Evolutionary conservation across 2,888 invertebrate genomes (phyloP).

Genomic region (Tuberolachnus salignus): DNA sequence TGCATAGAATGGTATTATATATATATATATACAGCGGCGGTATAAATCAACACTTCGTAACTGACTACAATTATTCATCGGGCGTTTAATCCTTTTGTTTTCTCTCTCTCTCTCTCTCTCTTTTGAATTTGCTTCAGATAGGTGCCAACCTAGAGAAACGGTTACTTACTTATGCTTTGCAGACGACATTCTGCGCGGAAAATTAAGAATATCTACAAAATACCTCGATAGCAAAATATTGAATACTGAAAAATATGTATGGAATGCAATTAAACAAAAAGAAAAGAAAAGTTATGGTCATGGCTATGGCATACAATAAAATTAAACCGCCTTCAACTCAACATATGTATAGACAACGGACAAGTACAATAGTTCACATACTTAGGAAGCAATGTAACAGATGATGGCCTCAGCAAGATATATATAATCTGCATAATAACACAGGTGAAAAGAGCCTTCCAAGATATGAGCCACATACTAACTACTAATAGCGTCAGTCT

Average conservation of each 20-base stretch:
- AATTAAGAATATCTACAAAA: too few relatives aligned
- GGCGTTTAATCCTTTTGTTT: constrained; percentile 11
- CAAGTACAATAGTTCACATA: neutral
- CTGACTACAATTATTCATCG: neutral
- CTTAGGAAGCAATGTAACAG: constrained; percentile 1
- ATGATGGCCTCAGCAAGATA: constrained; percentile 8
- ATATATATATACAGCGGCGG: too few relatives aligned
- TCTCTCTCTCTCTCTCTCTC: too few relatives aligned
- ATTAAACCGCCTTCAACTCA: neutral
- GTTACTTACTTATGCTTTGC: too few relatives aligned
- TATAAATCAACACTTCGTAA: constrained; percentile 25
- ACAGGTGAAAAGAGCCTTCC: neutral
- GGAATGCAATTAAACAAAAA: neutral
- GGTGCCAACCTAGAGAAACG: too few relatives aligned
- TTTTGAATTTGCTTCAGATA: too few relatives aligned
- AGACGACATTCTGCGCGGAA: too few relatives aligned
- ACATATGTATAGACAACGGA: constrained; percentile 3
- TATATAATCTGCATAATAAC: constrained; percentile 11
- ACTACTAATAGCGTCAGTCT: constrained; percentile 16
- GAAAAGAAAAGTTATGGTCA: neutral
- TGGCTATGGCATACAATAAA: neutral
- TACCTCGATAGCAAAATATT: too few relatives aligned
- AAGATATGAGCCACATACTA: neutral
- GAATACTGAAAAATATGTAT: too few relatives aligned
- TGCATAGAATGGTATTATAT: neutral